Percentiles rank a stretch among this genome's conserved stretches.
These are phyloP conservation scores for Cordilura impudica DNA, from an alignment of 2,888 invertebrate species.

Conservation along the genomic window DNA sequence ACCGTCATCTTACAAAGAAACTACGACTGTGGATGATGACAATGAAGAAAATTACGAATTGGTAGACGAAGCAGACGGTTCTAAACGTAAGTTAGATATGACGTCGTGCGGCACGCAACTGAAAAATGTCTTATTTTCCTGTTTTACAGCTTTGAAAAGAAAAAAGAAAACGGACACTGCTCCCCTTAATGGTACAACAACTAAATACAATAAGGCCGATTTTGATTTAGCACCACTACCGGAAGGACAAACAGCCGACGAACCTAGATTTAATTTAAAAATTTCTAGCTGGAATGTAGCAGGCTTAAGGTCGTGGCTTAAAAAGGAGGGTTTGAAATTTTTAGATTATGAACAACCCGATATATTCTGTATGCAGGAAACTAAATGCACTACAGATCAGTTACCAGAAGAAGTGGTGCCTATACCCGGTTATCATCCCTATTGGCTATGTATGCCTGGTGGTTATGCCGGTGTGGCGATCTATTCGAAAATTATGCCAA, in stretches of 20 bases:
- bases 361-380: slow-evolving; percentile 88
- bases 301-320: slow-evolving; percentile 93
- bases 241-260: slow-evolving; percentile 75
- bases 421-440: slow-evolving; percentile 88
- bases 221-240: slow-evolving; percentile 79
- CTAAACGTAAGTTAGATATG: slow-evolving; percentile 73
- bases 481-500: slow-evolving; percentile 89
- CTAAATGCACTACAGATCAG: slow-evolving; percentile 90
- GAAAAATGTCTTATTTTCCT: slow-evolving; percentile 71
- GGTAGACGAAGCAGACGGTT: slow-evolving; percentile 66
- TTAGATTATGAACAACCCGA: slow-evolving; percentile 91
- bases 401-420: slow-evolving; percentile 86
- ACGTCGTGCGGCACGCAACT: slow-evolving; percentile 68
- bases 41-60: slow-evolving; percentile 46
- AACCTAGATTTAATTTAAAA: slow-evolving; percentile 85
- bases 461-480: slow-evolving; percentile 97
- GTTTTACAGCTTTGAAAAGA: slow-evolving; percentile 72
- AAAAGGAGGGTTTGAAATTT: slow-evolving; percentile 86
- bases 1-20: slow-evolving; percentile 50
- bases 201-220: slow-evolving; percentile 81
- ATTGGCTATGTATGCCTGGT: slow-evolving; percentile 85
- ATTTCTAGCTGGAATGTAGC: slow-evolving; percentile 98
- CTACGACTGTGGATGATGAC: slow-evolving; percentile 30
- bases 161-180: slow-evolving; percentile 65
- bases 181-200: slow-evolving; percentile 80